Evolutionary conservation across 2,888 invertebrate genomes (phyloP).

Genomic region (Cosmorhoe ocellata): DNA sequence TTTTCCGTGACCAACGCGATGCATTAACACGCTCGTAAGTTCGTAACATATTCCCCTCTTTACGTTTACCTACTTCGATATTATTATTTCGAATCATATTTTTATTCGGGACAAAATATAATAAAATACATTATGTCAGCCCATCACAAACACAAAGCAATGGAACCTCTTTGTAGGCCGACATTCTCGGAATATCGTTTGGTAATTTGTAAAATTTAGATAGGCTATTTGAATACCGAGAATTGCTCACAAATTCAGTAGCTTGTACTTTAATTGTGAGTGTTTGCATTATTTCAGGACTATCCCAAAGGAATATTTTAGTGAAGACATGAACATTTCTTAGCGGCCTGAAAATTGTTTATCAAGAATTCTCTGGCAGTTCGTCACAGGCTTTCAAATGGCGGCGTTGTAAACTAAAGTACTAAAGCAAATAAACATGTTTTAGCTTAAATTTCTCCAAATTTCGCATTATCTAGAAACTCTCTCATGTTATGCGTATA

Average conservation of each 20-base stretch:
- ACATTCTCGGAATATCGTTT: conserved; percentile 4
- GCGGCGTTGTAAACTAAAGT: too few relatives aligned
- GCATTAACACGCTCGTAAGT: too few relatives aligned
- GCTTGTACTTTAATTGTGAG: conserved; percentile 3
- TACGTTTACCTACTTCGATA: too few relatives aligned
- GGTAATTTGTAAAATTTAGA: conserved; percentile 12
- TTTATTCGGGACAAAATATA: neutral
- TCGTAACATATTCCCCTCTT: too few relatives aligned
- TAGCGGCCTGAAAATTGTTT: conserved; percentile 16
- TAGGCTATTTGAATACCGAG: conserved; percentile 19
- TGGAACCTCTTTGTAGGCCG: conserved; percentile 2
- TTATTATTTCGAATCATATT: neutral
- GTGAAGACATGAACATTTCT: conserved; percentile 24
- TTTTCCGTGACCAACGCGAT: too few relatives aligned
- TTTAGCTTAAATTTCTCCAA: too few relatives aligned
- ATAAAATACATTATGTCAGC: neutral
- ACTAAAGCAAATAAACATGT: too few relatives aligned
- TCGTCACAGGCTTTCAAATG: conserved; percentile 2
- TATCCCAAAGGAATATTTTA: conserved; percentile 22
- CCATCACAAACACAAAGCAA: neutral
- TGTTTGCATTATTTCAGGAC: conserved; percentile 24
- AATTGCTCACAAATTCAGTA: conserved; percentile 12
- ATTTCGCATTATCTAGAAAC: too few relatives aligned
- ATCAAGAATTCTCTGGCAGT: conserved; percentile 15
- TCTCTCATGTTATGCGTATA: too few relatives aligned